A percentile compares a stretch with the other conserved stretches of the same genome.
Conservation (phyloP, 1,140 invertebrate genomes). For the Leptinotarsa lineolata region DNA sequence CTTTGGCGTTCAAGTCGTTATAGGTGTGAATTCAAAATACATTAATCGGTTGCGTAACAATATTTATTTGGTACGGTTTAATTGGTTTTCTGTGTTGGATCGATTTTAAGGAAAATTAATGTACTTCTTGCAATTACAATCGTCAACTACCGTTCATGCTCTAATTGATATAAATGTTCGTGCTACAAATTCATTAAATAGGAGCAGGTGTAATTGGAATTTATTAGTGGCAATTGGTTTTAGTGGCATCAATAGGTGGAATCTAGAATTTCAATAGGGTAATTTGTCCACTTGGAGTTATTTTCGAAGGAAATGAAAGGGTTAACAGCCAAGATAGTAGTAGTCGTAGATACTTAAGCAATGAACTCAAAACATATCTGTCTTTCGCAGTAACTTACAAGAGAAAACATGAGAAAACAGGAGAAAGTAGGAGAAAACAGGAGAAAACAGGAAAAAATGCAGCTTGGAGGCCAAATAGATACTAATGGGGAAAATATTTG, state of each 20-base stretch:
- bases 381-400: no score
- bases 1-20: slow-evolving; percentile 6
- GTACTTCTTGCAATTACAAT: slow-evolving; percentile 23
- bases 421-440: no score
- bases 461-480: no score
- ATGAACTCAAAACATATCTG: no score
- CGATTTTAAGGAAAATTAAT: slow-evolving; percentile 29
- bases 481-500: no score
- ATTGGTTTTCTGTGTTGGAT: slow-evolving; percentile 26
- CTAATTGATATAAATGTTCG: slow-evolving; percentile 27
- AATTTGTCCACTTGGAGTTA: no score
- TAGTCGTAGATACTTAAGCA: no score
- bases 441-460: no score
- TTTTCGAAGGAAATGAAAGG: no score
- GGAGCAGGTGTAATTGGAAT: slow-evolving; percentile 22
- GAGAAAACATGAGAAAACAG: no score
- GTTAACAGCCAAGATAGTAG: no score
- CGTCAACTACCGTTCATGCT: slow-evolving; percentile 26
- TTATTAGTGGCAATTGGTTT: slow-evolving; percentile 23
- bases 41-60: slow-evolving; percentile 12
- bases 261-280: neutral
- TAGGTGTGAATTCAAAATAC: slow-evolving; percentile 22
- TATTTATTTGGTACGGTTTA: slow-evolving; percentile 14
- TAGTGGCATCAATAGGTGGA: neutral
- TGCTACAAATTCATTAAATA: slow-evolving; percentile 23